Base-by-base conservation (phyloP, 2,113 vertebrate genomes). In the Ciconia boyciana region DNA sequence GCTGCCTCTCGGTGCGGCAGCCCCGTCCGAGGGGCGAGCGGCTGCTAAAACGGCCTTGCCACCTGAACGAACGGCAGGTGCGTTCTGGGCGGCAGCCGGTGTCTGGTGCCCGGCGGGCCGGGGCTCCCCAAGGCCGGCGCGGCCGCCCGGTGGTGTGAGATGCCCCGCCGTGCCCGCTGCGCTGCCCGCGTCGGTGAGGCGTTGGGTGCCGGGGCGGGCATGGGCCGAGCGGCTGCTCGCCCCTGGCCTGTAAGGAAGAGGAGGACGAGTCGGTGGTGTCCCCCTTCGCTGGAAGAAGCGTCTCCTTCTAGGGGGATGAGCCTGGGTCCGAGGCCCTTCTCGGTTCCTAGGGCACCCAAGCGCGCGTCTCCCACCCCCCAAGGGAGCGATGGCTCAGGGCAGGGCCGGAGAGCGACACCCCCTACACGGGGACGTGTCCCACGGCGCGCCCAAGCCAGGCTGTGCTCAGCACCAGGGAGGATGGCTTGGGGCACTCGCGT, bases 341-440 rank as follows among this genome's bases (percentile, higher is more conserved):
- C 10, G 16, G 46, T 5, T 5, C 14, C 51, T 7, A 2, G 32
- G 32, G 3, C 32, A 25, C 6, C 58, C 21, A 2, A 18, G 32
- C 3, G 34, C 13, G 3, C 7, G 1, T 15, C 32, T 70, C 20
- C 24, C 18, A 2, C 8, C 24, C 13, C 20, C 29, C 44, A 0
- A 21, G 26, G 26, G 51, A n/a, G 62, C 16, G 6, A 65, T 6
- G 52, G 36, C 39, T 32, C 31, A 1, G 41, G 70, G 16, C 55
- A 9, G 31, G 44, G 83, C 36, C 3, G 18, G 32, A 20, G 41
- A 12, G 52, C 7, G 28, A 3, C 60, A 3, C 16, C 13, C 9
- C 20, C 57, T 1, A 0, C 34, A 1, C 12, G 1, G 55, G 25
- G 49, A 2, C 32, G 1, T 1, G 10, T 6, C 65, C 66, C n/a